These are phyloP conservation scores for Polypterus senegalus DNA, from an alignment of 2,113 vertebrate species.

Conservation along the genomic window DNA sequence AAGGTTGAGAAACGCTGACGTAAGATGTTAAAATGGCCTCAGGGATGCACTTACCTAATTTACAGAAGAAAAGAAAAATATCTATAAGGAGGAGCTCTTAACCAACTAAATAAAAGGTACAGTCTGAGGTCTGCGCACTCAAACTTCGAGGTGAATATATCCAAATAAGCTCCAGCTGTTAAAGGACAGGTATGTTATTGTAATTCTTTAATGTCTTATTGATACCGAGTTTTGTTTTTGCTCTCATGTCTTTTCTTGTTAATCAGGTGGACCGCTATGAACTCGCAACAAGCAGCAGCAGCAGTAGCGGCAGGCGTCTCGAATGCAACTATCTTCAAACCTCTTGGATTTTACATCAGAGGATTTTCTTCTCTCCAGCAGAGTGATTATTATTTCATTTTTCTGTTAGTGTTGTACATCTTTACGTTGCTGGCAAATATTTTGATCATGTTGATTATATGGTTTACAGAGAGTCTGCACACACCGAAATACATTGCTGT, in stretches of 20 bases:
- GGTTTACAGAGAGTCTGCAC: neutral
- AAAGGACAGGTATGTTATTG: too few relatives aligned
- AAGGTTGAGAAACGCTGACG: too few relatives aligned
- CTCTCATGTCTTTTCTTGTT: neutral
- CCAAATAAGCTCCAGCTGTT: too few relatives aligned
- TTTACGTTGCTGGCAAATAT: neutral
- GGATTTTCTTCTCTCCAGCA: neutral
- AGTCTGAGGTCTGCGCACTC: too few relatives aligned
- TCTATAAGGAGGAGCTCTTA: too few relatives aligned
- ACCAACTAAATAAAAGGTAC: too few relatives aligned
- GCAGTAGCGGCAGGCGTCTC: neutral
- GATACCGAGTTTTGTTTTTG: neutral
- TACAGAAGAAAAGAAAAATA: too few relatives aligned
- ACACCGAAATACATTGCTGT: conserved; percentile 5
- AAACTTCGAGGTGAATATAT: too few relatives aligned
- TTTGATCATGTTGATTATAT: neutral
- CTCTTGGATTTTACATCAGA: neutral
- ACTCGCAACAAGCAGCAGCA: neutral
- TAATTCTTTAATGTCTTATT: too few relatives aligned
- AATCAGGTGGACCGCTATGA: neutral
- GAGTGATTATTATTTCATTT: conserved; percentile 2
- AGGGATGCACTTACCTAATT: too few relatives aligned
- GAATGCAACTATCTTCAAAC: neutral
- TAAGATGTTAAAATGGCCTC: too few relatives aligned
- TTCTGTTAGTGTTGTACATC: neutral